Evolutionary conservation across 2,797 vertebrate species (phyloP).

Genomic region (Rhinogobio ventralis): DNA sequence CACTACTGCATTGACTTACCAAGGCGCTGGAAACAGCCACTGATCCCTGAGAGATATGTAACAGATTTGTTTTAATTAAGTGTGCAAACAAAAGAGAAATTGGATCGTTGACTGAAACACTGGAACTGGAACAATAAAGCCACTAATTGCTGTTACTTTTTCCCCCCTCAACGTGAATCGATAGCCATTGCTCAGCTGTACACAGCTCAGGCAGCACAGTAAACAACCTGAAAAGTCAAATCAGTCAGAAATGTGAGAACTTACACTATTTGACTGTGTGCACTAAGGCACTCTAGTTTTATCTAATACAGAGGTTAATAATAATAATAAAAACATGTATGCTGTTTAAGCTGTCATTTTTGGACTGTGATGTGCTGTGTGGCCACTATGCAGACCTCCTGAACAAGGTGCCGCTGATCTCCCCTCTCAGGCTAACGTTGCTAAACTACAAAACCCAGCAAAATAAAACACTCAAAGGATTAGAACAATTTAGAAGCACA

Average conservation of each 20-base stretch:
- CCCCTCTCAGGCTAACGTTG: conserved; percentile 71
- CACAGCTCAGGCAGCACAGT: conserved; percentile 66
- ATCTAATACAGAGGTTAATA: not conserved
- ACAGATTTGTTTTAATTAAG: conserved; percentile 88
- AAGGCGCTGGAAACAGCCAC: conserved; percentile 75
- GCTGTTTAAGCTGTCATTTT: conserved; percentile 34
- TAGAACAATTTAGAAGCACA: conserved; percentile 91
- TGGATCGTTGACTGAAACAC: conserved; percentile 81
- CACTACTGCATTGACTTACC: conserved; percentile 78
- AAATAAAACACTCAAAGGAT: conserved; percentile 95
- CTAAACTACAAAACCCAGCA: conserved; percentile 84
- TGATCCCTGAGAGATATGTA: conserved; percentile 83
- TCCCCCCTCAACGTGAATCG: conserved; percentile 68
- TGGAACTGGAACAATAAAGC: conserved; percentile 78
- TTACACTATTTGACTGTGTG: not conserved
- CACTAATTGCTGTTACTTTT: conserved; percentile 80
- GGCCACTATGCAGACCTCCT: conserved; percentile 18
- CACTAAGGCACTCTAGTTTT: not conserved
- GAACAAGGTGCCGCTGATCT: conserved; percentile 62
- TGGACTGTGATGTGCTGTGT: conserved; percentile 26
- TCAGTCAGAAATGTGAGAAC: conserved; percentile 62
- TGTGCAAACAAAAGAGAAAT: conserved; percentile 83
- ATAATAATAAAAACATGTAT: not conserved
- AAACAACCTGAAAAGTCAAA: conserved; percentile 61
- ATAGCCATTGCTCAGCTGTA: conserved; percentile 77